phyloP scores from a whole-genome alignment of 2,113 vertebrate genomes.

The Tychaedon coryphoeus region DNA sequence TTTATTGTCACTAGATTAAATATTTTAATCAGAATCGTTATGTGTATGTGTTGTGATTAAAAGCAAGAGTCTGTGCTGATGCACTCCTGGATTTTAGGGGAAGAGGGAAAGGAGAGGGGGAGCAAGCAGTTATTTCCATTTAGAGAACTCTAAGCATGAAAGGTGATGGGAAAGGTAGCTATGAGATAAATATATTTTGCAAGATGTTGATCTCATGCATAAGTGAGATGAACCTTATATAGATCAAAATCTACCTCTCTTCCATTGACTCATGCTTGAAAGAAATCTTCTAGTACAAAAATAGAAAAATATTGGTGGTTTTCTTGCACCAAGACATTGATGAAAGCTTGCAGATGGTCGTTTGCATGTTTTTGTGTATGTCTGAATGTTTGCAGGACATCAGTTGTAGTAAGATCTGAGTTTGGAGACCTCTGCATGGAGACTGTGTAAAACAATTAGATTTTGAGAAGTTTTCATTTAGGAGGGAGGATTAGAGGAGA shows the following conservation, averaged over 20 bases:
- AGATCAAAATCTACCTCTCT: neutral
- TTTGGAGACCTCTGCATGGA: neutral
- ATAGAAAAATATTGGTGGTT: neutral
- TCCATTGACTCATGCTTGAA: neutral
- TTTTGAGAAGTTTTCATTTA: neutral
- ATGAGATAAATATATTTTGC: neutral
- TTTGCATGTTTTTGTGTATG: neutral
- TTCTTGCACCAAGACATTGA: neutral
- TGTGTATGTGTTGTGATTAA: neutral
- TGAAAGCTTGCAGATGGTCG: neutral
- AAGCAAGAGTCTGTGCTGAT: neutral
- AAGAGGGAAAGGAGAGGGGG: neutral
- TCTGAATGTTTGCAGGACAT: neutral
- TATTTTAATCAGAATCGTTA: neutral
- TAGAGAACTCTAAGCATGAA: neutral
- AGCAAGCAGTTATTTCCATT: neutral
- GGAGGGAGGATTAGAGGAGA: neutral
- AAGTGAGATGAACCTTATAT: neutral
- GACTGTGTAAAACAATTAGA: neutral
- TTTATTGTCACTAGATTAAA: neutral
- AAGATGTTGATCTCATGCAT: neutral
- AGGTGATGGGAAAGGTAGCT: neutral
- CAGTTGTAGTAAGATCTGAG: accelerated
- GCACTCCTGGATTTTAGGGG: neutral
- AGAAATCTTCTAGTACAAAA: neutral